Base-by-base conservation (phyloP, 2,113 vertebrate species). In the Athene noctua region DNA sequence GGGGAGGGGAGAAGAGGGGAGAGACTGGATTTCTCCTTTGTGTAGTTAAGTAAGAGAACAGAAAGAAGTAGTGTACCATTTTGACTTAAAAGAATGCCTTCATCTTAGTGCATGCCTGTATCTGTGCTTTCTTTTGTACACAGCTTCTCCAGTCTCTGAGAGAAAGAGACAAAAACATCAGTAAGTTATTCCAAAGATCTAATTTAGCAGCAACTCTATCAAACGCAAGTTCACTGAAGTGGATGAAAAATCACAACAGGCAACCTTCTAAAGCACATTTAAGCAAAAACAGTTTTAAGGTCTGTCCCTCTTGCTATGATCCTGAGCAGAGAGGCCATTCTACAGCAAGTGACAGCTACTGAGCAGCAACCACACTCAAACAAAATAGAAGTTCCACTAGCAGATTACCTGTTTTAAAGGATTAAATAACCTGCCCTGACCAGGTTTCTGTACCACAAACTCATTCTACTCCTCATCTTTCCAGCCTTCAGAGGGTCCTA, bases 71-170 rank as follows among this genome's bases (percentile, higher is more conserved):
- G 52, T 72, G 71, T 85, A 91, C 38, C 75, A 57, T 70, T 82
- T 63, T 81, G 47, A 44, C 88, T 90, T 94, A 91, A 93, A 95
- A 95, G 46, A 79, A 89, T 86, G 80, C 83, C 67, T 91, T 95
- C 51, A 51, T 95, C 82, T 91, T 63, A 89, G 80, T 42, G 63
- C 54, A 71, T 38, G 73, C 38, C 81, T 93, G 5, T 93, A 88
- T 86, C 57, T 92, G 55, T 42, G 79, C 72, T 97, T 94, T 87
- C 77, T 85, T 94, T 95, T 95, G 77, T 92, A 83, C 17, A 63
- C 47, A 87, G 92, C 78, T 72, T 62, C 59, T 95, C 88, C 63
- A 61, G 20, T 46, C 49, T 89, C 78, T 17, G 47, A 92, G 81
- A 77, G 59, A 73, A 94, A 88, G 78, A 91, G 65, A 79, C 85